Evolutionary conservation across 2,113 vertebrate genomes (phyloP).

Genomic region (Onychorhynchus coronatus): DNA sequence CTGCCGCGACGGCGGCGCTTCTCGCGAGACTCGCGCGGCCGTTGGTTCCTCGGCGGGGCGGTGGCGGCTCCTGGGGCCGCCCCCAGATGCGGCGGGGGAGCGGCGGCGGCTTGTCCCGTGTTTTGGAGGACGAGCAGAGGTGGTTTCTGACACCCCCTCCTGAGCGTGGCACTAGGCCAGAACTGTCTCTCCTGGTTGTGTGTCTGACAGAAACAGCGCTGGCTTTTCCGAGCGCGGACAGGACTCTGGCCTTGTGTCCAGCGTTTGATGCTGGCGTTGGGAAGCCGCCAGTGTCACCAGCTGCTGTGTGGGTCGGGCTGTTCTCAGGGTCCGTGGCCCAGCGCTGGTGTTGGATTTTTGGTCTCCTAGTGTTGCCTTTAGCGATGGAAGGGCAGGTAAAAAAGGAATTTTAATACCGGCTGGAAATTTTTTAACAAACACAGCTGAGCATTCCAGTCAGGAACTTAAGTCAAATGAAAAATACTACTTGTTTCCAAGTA

Average conservation of each 20-base stretch:
- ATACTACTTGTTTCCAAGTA: too few relatives aligned
- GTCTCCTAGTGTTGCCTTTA: background rate
- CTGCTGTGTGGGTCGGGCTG: background rate
- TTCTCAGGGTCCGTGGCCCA: background rate
- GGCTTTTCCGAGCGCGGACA: background rate
- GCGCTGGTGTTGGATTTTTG: background rate
- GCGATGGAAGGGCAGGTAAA: background rate
- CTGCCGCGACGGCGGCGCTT: accelerated
- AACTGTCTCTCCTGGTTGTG: background rate
- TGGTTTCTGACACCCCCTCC: too few relatives aligned
- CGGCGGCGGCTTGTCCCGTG: accelerated
- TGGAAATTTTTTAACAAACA: background rate
- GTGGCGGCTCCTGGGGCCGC: accelerated
- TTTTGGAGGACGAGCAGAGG: accelerated
- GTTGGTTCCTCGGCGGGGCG: accelerated
- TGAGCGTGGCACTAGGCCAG: too few relatives aligned
- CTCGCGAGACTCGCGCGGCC: background rate
- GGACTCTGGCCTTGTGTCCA: too few relatives aligned
- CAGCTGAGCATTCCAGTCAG: accelerated
- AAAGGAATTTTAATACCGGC: background rate
- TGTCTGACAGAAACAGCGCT: background rate
- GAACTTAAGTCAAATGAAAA: background rate
- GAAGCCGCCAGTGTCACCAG: accelerated
- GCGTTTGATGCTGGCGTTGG: background rate
- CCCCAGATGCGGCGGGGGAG: accelerated